Percentiles rank a stretch among this genome's conserved stretches.
These are phyloP conservation scores for Leptodactylus fuscus DNA, from an alignment of 2,113 vertebrate species.

Conservation along the genomic window DNA sequence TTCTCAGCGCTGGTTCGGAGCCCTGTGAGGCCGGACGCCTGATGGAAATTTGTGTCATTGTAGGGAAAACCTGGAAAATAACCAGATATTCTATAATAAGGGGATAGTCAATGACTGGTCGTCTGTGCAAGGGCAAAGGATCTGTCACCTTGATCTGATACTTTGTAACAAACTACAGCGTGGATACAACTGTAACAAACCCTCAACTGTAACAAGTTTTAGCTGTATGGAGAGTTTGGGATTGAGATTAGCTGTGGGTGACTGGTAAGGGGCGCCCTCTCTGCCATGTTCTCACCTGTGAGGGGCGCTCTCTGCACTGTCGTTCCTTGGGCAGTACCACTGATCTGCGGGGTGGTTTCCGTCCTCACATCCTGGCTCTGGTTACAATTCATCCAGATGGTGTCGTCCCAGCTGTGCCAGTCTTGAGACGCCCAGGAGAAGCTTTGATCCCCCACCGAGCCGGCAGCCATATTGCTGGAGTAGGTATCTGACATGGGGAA, in stretches of 20 bases:
- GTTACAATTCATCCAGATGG: slow-evolving; percentile 30
- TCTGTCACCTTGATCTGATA: background rate
- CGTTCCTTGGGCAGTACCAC: background rate
- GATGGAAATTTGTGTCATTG: background rate
- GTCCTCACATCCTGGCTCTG: background rate
- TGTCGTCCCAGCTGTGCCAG: slow-evolving; percentile 50
- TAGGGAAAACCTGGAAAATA: background rate
- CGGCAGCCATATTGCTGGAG: background rate
- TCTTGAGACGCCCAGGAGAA: slow-evolving; percentile 52
- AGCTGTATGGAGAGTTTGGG: too few species aligned
- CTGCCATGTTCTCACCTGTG: background rate
- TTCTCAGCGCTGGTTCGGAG: background rate
- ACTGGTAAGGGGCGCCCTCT: too few species aligned
- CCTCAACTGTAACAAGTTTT: too few species aligned
- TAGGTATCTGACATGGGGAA: background rate
- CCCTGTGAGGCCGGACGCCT: background rate
- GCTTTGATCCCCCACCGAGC: slow-evolving; percentile 29
- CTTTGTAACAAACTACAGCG: background rate
- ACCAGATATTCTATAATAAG: background rate
- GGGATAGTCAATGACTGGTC: background rate
- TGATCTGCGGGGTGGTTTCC: too few species aligned
- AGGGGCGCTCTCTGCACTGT: background rate
- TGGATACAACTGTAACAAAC: too few species aligned
- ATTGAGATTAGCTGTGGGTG: too few species aligned
- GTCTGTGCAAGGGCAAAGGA: too few species aligned